phyloP scores from a whole-genome alignment of 2,888 invertebrate species.

The Diabrotica balteata region DNA sequence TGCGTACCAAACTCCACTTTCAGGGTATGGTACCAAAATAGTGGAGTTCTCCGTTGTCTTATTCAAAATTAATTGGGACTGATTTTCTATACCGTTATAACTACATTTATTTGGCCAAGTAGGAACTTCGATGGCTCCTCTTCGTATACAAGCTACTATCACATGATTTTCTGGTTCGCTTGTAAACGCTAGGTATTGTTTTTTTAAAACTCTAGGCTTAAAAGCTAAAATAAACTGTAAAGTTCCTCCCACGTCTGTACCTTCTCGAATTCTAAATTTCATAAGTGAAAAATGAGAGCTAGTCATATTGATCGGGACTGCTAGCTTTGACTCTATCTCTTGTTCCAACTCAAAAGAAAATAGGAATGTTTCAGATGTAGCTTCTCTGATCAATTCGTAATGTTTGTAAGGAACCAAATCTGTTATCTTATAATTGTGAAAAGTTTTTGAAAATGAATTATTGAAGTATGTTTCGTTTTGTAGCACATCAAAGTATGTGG shows the following conservation, averaged over 20 bases:
- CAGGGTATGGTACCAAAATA: slow-evolving; percentile 80
- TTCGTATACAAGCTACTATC: slow-evolving; percentile 69
- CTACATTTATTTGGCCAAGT: slow-evolving; percentile 69
- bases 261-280: slow-evolving; percentile 73
- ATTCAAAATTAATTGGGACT: slow-evolving; percentile 71
- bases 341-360: slow-evolving; percentile 75
- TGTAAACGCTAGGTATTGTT: slow-evolving; percentile 48
- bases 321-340: slow-evolving; percentile 67
- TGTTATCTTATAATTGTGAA: slow-evolving; percentile 37
- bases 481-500: slow-evolving; percentile 24
- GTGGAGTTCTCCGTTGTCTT: slow-evolving; percentile 70
- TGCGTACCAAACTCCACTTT: slow-evolving; percentile 83
- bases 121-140: slow-evolving; percentile 67
- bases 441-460: slow-evolving; percentile 34
- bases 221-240: slow-evolving; percentile 75
- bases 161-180: slow-evolving; percentile 56
- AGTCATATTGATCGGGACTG: slow-evolving; percentile 73
- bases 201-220: slow-evolving; percentile 62
- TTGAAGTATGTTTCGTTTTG: slow-evolving; percentile 34
- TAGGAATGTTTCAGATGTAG: slow-evolving; percentile 76
- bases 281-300: slow-evolving; percentile 70
- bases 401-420: slow-evolving; percentile 50
- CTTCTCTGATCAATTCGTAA: slow-evolving; percentile 63
- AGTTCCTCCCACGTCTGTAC: slow-evolving; percentile 83
- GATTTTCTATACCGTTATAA: slow-evolving; percentile 57